phyloP scores from a whole-genome alignment of 1,140 invertebrate species.

The Magallana angulata region DNA sequence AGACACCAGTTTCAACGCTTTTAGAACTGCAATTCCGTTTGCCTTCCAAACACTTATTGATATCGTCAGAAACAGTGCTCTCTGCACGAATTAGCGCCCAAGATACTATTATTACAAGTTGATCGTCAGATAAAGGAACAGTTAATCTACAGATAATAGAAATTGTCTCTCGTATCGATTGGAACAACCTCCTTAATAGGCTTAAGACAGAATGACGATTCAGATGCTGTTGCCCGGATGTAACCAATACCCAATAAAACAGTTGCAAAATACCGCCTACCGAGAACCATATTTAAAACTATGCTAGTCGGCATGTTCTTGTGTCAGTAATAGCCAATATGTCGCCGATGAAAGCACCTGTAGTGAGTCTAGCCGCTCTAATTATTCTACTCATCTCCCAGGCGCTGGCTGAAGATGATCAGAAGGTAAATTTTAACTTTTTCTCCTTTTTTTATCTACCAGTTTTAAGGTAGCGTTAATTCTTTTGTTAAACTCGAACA shows the following conservation, averaged over 20 bases:
- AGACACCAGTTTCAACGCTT: too few species aligned
- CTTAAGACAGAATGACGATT: constrained; percentile 12
- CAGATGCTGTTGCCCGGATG: constrained; percentile 3
- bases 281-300: constrained; percentile 10
- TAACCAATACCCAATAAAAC: constrained; percentile 6
- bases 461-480: too few species aligned
- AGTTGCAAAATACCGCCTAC: constrained; percentile 30
- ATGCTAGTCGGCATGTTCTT: background rate
- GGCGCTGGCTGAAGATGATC: background rate
- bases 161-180: constrained; percentile 2
- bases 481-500: too few species aligned
- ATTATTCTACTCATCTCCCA: background rate
- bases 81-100: background rate
- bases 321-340: background rate
- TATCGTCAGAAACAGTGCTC: background rate
- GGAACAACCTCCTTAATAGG: constrained; percentile 1
- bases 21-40: background rate
- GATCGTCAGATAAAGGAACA: background rate
- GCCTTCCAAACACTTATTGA: constrained; percentile 1
- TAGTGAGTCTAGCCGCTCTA: background rate
- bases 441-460: too few species aligned
- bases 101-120: constrained; percentile 1
- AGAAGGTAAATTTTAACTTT: background rate
- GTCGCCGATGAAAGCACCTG: background rate
- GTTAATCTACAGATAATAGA: constrained; percentile 27